phyloP scores from a whole-genome alignment of 2,797 vertebrate genomes.

The Melanotaenia boesemani region DNA sequence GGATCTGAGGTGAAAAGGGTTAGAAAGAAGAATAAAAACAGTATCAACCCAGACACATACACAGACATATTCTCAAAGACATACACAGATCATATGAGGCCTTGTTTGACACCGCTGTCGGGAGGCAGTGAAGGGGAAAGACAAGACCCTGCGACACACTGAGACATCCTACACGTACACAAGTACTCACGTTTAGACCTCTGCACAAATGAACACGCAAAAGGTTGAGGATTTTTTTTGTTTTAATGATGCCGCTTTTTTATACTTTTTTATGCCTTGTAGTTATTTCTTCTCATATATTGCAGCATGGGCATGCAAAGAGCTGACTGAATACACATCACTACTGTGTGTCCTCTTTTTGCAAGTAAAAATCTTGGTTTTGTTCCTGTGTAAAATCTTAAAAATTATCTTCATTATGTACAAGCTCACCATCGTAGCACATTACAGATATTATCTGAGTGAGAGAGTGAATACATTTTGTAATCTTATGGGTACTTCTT shows the following conservation, averaged over 20 bases:
- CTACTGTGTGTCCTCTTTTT: neutral
- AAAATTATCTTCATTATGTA: neutral
- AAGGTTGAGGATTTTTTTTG: constrained; percentile 41
- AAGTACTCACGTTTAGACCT: constrained; percentile 38
- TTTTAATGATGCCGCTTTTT: constrained; percentile 4
- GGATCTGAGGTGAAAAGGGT: constrained; percentile 72
- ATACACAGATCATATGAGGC: constrained; percentile 79
- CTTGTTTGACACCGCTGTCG: constrained; percentile 84
- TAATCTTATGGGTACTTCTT: neutral
- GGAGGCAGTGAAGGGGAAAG: constrained; percentile 83
- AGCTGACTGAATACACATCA: constrained; percentile 32
- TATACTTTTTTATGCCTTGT: constrained; percentile 22
- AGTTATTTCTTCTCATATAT: constrained; percentile 46
- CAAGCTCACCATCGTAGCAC: neutral
- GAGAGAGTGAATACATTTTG: neutral
- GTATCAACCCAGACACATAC: constrained; percentile 71
- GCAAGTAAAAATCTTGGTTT: neutral
- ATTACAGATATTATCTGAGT: neutral
- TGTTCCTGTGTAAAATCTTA: neutral
- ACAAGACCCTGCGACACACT: constrained; percentile 74
- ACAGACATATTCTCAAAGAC: constrained; percentile 73
- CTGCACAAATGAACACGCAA: constrained; percentile 37
- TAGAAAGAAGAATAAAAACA: constrained; percentile 74
- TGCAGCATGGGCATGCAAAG: constrained; percentile 31
- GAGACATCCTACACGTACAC: constrained; percentile 57